Conservation (phyloP, 2,888 invertebrate genomes). For the Shargacucullia verbasci region DNA sequence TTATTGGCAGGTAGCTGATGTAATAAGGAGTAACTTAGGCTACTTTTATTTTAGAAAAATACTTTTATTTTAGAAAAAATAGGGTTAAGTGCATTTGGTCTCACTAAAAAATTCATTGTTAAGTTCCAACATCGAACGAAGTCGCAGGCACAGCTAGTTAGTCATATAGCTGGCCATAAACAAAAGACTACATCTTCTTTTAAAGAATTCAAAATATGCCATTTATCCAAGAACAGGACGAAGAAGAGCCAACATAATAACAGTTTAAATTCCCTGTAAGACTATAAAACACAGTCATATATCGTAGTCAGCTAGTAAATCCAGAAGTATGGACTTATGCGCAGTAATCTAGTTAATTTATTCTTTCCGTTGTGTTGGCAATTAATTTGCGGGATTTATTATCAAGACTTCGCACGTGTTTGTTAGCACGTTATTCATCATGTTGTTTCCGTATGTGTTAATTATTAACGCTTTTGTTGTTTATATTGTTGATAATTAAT, state of each 20-base stretch:
- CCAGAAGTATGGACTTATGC: slow-evolving; percentile 37
- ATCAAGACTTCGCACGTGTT: slow-evolving; percentile 31
- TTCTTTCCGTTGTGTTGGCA: slow-evolving; percentile 38
- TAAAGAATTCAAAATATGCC: not conserved
- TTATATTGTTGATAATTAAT: not conserved
- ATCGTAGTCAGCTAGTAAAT: slow-evolving; percentile 30
- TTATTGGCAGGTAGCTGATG: too few relatives aligned
- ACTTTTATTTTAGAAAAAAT: too few relatives aligned
- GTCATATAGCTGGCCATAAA: too few relatives aligned
- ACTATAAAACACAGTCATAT: slow-evolving; percentile 29
- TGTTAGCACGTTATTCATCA: slow-evolving; percentile 41
- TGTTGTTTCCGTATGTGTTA: slow-evolving; percentile 38
- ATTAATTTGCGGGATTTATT: slow-evolving; percentile 43
- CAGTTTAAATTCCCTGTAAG: slow-evolving; percentile 21
- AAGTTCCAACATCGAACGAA: too few relatives aligned
- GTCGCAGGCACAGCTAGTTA: too few relatives aligned
- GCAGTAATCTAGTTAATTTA: slow-evolving; percentile 40
- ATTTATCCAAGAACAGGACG: not conserved
- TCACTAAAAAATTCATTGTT: too few relatives aligned
- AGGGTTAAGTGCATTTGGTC: too few relatives aligned
- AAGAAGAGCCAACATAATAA: not conserved
- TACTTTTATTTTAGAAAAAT: too few relatives aligned
- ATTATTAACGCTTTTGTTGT: slow-evolving; percentile 35
- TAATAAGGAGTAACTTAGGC: too few relatives aligned
- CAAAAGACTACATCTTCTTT: too few relatives aligned